phyloP scores from a whole-genome alignment of 2,113 vertebrate species.

The Triplophysa siluroides region DNA sequence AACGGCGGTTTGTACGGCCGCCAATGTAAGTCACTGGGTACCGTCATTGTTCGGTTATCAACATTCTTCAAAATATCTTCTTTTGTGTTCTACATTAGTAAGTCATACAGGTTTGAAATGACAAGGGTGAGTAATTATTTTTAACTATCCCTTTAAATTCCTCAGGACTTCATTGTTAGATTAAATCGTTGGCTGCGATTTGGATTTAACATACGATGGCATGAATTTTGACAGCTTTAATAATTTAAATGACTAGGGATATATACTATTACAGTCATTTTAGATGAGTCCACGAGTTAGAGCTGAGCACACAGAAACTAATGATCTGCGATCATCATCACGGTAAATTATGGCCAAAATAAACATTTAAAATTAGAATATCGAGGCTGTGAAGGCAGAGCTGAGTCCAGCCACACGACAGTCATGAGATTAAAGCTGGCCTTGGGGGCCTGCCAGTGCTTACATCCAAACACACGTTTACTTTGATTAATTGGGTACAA shows the following conservation, averaged over 20 bases:
- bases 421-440: constrained; percentile 34
- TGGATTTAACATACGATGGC: background rate
- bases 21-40: too few relatives aligned
- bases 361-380: constrained; percentile 33
- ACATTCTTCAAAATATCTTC: too few relatives aligned
- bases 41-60: too few relatives aligned
- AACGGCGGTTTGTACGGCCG: too few relatives aligned
- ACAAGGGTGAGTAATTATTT: too few relatives aligned
- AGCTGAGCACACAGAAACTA: constrained; percentile 29
- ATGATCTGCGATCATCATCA: constrained; percentile 30
- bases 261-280: constrained; percentile 2
- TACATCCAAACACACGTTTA: constrained; percentile 33
- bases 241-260: background rate
- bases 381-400: background rate
- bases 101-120: too few relatives aligned
- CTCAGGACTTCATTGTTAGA: background rate
- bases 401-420: constrained; percentile 27
- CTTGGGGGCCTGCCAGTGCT: constrained; percentile 25
- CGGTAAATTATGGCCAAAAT: constrained; percentile 32
- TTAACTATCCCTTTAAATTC: too few relatives aligned
- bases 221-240: background rate
- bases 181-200: background rate
- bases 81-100: too few relatives aligned
- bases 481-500: constrained; percentile 42
- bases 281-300: background rate